These are phyloP conservation scores for Drosophila meridionalis DNA, from an alignment of 2,888 invertebrate species.

Conservation along the genomic window DNA sequence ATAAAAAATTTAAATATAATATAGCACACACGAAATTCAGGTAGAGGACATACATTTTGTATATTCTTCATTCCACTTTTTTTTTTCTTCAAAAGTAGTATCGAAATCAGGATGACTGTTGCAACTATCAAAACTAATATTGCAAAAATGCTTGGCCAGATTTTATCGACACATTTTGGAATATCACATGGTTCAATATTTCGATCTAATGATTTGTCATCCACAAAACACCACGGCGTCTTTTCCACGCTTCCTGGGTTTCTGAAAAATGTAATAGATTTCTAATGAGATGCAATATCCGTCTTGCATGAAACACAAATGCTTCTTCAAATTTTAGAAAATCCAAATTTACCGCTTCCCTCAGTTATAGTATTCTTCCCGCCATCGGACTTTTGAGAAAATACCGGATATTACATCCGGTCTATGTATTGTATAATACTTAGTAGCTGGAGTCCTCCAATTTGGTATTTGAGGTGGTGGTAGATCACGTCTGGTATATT, in stretches of 20 bases:
- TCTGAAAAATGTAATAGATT: slow-evolving; percentile 84
- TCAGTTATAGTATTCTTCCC: no score
- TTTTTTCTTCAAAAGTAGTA: slow-evolving; percentile 87
- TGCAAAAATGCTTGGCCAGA: slow-evolving; percentile 92
- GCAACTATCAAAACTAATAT: slow-evolving; percentile 86
- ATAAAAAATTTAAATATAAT: neutral
- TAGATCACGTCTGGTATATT: no score
- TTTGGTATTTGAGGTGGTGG: no score
- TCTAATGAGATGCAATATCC: neutral
- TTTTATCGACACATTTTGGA: slow-evolving; percentile 93
- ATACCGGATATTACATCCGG: no score
- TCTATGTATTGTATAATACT: no score
- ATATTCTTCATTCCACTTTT: slow-evolving; percentile 87
- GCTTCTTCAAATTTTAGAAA: no score
- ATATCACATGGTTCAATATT: slow-evolving; percentile 92
- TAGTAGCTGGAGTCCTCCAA: no score
- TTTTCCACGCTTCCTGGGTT: slow-evolving; percentile 93
- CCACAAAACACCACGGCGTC: slow-evolving; percentile 96
- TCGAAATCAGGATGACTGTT: slow-evolving; percentile 83
- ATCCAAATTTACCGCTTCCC: no score
- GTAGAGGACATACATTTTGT: slow-evolving; percentile 86
- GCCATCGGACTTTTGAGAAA: no score
- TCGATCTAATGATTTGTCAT: slow-evolving; percentile 89
- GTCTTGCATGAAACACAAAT: no score
- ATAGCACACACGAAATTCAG: neutral